These are phyloP conservation scores for Zingel zingel DNA, from an alignment of 2,113 vertebrate species.

Conservation along the genomic window DNA sequence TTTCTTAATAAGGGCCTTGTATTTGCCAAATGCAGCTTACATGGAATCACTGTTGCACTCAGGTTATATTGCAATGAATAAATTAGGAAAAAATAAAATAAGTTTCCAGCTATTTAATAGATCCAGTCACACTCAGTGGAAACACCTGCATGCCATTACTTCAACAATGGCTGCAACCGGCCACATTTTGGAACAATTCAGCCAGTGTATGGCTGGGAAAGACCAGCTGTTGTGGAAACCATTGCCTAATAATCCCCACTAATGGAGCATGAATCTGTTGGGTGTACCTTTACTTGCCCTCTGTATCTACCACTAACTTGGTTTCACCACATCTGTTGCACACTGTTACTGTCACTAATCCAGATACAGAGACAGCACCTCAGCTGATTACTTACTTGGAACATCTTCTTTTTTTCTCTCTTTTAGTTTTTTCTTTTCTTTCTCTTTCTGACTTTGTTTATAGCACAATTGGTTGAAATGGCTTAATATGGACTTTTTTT, in stretches of 20 bases:
- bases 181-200: not conserved
- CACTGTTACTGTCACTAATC: not conserved
- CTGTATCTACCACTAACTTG: not conserved
- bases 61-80: not conserved
- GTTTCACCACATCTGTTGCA: not conserved
- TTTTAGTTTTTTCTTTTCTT: constrained; percentile 13
- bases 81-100: not conserved
- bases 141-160: not conserved
- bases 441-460: not conserved
- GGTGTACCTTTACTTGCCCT: not conserved
- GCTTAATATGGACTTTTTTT: not conserved
- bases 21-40: not conserved
- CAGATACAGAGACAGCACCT: constrained; percentile 1
- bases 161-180: not conserved
- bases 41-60: not conserved
- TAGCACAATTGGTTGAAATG: not conserved
- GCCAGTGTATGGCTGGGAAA: not conserved
- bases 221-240: constrained; percentile 25
- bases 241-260: not conserved
- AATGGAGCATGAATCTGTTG: not conserved
- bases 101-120: not conserved
- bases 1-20: not conserved
- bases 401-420: constrained; percentile 30
- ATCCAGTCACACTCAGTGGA: not conserved
- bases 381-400: constrained; percentile 25